Conservation (phyloP, 2,797 vertebrate genomes). For the Paguma larvata region DNA sequence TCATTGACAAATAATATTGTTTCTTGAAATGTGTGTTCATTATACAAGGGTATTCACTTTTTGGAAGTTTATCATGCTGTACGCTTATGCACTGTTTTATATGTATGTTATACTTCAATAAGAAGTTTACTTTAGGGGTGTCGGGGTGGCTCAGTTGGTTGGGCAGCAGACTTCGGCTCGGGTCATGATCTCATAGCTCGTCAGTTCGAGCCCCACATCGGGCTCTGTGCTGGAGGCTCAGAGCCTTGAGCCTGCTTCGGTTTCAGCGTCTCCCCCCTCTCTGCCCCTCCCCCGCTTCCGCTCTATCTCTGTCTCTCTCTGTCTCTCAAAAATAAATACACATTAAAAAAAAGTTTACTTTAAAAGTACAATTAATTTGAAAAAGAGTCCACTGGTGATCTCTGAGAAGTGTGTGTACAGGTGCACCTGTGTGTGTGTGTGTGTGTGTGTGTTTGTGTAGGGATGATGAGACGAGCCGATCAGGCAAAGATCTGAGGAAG, state of each 20-base stretch:
- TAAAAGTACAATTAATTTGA: neutral
- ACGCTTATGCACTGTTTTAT: neutral
- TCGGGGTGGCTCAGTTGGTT: too few relatives aligned
- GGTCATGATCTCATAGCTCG: too few relatives aligned
- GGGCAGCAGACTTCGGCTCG: too few relatives aligned
- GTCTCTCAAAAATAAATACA: too few relatives aligned
- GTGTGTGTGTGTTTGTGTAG: neutral
- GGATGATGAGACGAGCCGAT: neutral
- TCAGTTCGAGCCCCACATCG: too few relatives aligned
- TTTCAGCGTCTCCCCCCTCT: too few relatives aligned
- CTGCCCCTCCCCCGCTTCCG: too few relatives aligned
- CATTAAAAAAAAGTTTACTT: neutral
- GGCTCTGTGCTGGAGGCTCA: too few relatives aligned
- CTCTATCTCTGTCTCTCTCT: too few relatives aligned
- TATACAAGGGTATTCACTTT: neutral
- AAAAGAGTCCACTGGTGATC: neutral
- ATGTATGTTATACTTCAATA: neutral
- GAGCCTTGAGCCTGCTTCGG: too few relatives aligned
- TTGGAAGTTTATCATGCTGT: neutral
- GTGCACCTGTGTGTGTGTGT: neutral
- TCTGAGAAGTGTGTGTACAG: neutral
- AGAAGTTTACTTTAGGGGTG: neutral
- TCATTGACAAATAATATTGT: neutral
- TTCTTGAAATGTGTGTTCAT: neutral
- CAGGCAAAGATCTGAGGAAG: conserved; percentile 7